Evolutionary conservation across 2,113 vertebrate genomes (phyloP).

Genomic region (Phoenicopterus ruber): DNA sequence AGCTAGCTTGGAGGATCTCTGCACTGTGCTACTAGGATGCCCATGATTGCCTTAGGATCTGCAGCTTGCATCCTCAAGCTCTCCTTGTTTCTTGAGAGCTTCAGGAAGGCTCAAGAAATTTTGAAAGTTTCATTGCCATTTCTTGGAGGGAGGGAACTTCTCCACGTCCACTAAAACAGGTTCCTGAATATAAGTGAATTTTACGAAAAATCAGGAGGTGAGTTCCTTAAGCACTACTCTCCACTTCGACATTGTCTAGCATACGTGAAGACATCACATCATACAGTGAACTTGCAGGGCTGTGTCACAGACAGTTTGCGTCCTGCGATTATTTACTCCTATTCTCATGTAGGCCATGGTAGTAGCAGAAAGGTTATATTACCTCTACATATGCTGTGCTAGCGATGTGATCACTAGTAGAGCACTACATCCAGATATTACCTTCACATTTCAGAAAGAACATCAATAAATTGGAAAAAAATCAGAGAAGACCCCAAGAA

Average conservation of each 20-base stretch:
- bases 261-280: background rate
- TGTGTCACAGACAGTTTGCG: background rate
- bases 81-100: background rate
- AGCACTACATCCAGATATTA: background rate
- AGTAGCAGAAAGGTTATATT: background rate
- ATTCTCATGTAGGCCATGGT: background rate
- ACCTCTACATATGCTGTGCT: background rate
- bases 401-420: background rate
- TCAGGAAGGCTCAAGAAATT: background rate
- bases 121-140: background rate
- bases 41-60: background rate
- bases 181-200: background rate
- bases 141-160: background rate
- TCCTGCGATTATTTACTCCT: background rate
- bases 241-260: background rate
- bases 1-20: background rate
- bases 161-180: background rate
- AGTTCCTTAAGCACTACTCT: background rate
- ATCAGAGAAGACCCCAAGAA: background rate
- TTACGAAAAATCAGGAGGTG: background rate
- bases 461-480: background rate
- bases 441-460: background rate
- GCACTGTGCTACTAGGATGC: background rate
- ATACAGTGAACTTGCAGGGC: background rate
- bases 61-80: background rate